Percentiles rank a stretch among this genome's conserved stretches.
Evolutionary conservation across 2,113 vertebrate genomes (phyloP).

Genomic region (Noctilio leporinus): DNA sequence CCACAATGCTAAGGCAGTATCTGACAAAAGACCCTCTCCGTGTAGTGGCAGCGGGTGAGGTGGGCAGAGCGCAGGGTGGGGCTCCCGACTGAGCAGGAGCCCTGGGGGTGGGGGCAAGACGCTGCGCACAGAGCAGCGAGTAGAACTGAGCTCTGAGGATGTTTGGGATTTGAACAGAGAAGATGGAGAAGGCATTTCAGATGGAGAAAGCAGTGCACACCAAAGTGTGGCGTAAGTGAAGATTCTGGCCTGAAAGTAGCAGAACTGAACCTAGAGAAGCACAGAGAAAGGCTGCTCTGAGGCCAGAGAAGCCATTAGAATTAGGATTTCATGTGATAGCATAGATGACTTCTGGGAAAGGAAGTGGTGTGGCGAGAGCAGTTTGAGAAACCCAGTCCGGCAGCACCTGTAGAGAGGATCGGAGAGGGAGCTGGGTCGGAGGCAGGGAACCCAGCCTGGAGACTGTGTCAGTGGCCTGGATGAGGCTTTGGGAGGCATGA

Average conservation of each 20-base stretch:
- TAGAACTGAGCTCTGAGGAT: not conserved
- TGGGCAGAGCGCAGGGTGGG: not conserved
- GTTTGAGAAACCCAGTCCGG: not conserved
- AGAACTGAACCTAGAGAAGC: not conserved
- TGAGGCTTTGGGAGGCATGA: not conserved
- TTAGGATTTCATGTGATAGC: not conserved
- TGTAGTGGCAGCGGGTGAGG: rapidly evolving
- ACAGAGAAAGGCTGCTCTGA: not conserved
- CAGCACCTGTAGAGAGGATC: not conserved
- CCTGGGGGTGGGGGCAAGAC: not conserved
- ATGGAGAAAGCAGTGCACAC: not conserved
- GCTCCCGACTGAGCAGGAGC: not conserved
- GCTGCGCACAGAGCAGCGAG: rapidly evolving
- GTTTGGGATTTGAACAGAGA: not conserved
- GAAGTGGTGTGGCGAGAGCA: not conserved
- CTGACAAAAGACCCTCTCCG: not conserved
- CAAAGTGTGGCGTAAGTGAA: too few relatives aligned
- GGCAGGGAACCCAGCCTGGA: not conserved
- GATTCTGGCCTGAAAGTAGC: not conserved
- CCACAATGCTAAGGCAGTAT: not conserved
- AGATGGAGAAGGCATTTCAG: not conserved
- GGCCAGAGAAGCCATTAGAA: not conserved
- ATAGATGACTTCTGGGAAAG: not conserved
- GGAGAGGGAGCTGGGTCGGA: not conserved
- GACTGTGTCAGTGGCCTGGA: not conserved